These are phyloP conservation scores for Epirrhoe alternata DNA, from an alignment of 2,888 invertebrate genomes.

Conservation along the genomic window DNA sequence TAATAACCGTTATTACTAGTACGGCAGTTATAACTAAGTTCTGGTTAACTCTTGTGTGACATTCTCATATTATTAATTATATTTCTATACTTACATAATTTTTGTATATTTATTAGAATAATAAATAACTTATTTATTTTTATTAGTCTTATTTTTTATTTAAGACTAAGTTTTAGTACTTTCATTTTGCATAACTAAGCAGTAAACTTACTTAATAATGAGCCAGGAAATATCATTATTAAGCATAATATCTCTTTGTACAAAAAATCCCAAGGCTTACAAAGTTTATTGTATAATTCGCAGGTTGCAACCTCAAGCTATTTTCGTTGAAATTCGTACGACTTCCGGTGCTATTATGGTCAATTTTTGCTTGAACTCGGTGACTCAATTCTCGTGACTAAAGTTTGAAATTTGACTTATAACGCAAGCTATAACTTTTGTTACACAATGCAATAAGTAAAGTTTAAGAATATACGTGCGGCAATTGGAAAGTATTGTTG, in stretches of 20 bases:
- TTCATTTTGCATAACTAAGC: conserved; percentile 11
- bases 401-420: conserved; percentile 35
- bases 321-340: conserved; percentile 21
- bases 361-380: conserved; percentile 26
- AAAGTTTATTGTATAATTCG: conserved; percentile 25
- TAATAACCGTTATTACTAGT: too few species aligned
- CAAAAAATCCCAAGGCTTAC: conserved; percentile 35
- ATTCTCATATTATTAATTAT: too few species aligned
- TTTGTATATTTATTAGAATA: too few species aligned
- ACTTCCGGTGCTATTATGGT: conserved; percentile 24
- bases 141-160: not conserved
- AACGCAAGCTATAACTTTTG: conserved; percentile 31
- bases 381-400: conserved; percentile 26
- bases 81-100: too few species aligned
- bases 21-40: too few species aligned
- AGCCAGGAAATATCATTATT: conserved; percentile 30
- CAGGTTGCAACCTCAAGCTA: conserved; percentile 27
- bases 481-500: conserved; percentile 19
- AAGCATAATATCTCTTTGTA: conserved; percentile 39
- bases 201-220: conserved; percentile 27
- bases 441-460: conserved; percentile 33
- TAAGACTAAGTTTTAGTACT: not conserved
- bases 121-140: too few species aligned
- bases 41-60: too few species aligned
- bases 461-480: conserved; percentile 18